Evolutionary conservation across 2,113 vertebrate genomes (phyloP), one percentile per base, ranked within the genome.

Genomic region (Illadopsis cleaveri): DNA sequence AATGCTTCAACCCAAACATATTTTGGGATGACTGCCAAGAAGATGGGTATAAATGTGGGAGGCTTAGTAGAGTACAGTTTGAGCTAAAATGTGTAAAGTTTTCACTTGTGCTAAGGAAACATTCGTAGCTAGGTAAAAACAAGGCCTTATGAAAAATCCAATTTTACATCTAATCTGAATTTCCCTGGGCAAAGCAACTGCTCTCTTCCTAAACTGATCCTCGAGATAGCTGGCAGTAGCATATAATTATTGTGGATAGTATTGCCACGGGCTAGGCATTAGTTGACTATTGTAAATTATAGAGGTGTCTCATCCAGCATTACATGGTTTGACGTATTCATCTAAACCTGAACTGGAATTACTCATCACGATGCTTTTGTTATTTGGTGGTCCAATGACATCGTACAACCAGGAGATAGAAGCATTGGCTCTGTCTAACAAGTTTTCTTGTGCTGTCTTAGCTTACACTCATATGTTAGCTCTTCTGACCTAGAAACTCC

Each of bases 1-100:
- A 97, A 96, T 98, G 91, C 91, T 92, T 96, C 94, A 96, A 92
- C 89, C 87, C 94, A 95, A 97, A 97, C 79, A 97, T 90, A 96
- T 93, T 98, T 97, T 89, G 65, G 95, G 92, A 97, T 92, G 96
- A 88, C 94, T 98, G 93, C 90, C 94, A 98, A 94, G 53, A 87
- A 96, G 90, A 78, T 90, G 89, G 96, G 82, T 96, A 93, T 96
- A 93, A 76, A 95, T 81, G 92, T 75, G 91, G 93, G 95, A 95
- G 76, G 94, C 66, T 94, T 94, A 84, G n/a, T 77, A 97, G 95
- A 97, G 93, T 94, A 58, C 78, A 97, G 79, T 82, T 96, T 96
- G 91, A 97, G 93, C 72, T 94, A 93, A 96, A 96, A 93, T 96
- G 96, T 93, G 68, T 89, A 97, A 82, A 96, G 90, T 93, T 98